Percentiles rank a stretch among this genome's conserved stretches.
Conservation (phyloP, 2,888 invertebrate genomes). For the Liopterus haemorrhoidalis region DNA sequence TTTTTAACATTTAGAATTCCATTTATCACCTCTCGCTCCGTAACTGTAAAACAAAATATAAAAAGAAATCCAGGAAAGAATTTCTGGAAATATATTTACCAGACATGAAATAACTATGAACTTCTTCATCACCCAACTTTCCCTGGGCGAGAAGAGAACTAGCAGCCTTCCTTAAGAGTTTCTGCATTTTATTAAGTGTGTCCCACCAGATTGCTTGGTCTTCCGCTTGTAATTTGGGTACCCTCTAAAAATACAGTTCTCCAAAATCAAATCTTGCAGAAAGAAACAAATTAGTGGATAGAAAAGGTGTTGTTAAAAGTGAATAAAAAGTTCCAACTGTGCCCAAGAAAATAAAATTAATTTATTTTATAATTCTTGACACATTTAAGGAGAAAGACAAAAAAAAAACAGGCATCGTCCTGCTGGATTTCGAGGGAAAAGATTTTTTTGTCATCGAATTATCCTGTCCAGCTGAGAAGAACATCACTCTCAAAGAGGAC, state of each 20-base stretch:
- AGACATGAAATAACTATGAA: constrained; percentile 99
- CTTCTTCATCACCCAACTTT: constrained; percentile 83
- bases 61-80: constrained; percentile 9
- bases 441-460: too few species aligned
- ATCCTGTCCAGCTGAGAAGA: too few species aligned
- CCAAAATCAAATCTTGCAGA: constrained; percentile 6
- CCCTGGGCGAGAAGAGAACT: constrained; percentile 76
- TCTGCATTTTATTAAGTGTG: constrained; percentile 90
- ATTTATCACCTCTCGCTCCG: constrained; percentile 95
- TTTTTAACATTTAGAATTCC: constrained; percentile 90
- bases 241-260: constrained; percentile 67
- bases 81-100: constrained; percentile 53
- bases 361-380: too few species aligned
- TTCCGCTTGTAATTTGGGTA: constrained; percentile 90
- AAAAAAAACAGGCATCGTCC: too few species aligned
- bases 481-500: too few species aligned
- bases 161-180: constrained; percentile 85
- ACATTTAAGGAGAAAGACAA: too few species aligned
- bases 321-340: too few species aligned
- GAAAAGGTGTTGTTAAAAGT: too few species aligned
- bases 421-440: too few species aligned
- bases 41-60: constrained; percentile 59
- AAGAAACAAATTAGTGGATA: too few species aligned
- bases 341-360: too few species aligned
- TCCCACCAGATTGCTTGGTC: constrained; percentile 99